Evolutionary conservation across 2,113 vertebrate genomes (phyloP).

Genomic region (Toxotes chatareus): DNA sequence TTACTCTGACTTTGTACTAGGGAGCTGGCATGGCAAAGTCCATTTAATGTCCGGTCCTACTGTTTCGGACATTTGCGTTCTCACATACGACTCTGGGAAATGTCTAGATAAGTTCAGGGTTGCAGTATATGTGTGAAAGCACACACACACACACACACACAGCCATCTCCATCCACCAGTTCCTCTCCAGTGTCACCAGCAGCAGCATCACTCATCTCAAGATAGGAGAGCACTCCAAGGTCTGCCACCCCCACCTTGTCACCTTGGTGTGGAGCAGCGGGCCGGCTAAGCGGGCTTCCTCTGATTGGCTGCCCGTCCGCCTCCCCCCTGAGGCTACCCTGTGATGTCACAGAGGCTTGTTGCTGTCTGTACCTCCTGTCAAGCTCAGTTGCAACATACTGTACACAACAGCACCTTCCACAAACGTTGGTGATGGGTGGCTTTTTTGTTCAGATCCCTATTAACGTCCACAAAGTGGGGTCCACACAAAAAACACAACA

Average conservation of each 20-base stretch:
- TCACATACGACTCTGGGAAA: no score
- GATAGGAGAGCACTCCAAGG: slow-evolving; percentile 54
- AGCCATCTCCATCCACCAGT: slow-evolving; percentile 4
- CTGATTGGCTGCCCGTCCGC: slow-evolving; percentile 53
- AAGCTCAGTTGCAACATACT: slow-evolving; percentile 22
- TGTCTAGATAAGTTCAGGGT: no score
- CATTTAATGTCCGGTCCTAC: no score
- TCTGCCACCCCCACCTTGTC: slow-evolving; percentile 41
- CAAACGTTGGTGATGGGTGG: background rate
- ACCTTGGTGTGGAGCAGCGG: slow-evolving; percentile 49
- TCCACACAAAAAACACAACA: background rate
- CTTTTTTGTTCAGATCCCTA: background rate
- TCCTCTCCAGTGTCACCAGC: slow-evolving; percentile 42
- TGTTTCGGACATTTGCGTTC: no score
- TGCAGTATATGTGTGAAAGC: no score
- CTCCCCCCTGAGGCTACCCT: slow-evolving; percentile 33
- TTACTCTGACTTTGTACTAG: no score
- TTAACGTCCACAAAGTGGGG: background rate
- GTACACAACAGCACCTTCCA: slow-evolving; percentile 4
- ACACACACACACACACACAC: background rate
- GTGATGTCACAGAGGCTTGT: slow-evolving; percentile 57
- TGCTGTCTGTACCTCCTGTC: slow-evolving; percentile 35
- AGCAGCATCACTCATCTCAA: slow-evolving; percentile 62
- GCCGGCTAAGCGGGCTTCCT: background rate
- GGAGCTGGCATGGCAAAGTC: no score